Evolutionary conservation across 2,888 invertebrate species (phyloP), one percentile per base, ranked within the genome.

Genomic region (Rapana venosa): DNA sequence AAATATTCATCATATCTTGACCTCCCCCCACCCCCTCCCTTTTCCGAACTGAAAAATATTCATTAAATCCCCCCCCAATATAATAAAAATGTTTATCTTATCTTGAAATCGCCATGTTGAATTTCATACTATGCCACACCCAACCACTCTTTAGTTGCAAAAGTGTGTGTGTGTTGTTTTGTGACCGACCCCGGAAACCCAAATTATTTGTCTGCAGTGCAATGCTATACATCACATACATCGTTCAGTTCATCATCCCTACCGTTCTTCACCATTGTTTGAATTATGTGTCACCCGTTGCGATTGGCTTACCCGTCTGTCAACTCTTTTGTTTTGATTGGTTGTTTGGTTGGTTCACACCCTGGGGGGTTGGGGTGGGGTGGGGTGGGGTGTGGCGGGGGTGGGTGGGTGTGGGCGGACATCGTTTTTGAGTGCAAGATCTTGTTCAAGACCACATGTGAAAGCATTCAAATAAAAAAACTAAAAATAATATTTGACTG

Each of bases 341-440:
- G 47, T 94, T 92, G 96, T 97, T 22, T n/a, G 56, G 56, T 56
- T 85, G 85, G 58, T 26, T 58, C 79, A 79, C 79, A 35, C 79
- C 79, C 11, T 32, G 79, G 47, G 36, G 0, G 11, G 66, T 47
- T 47, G 2, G 47, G 47, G 47, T 2, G 2, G 47, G 47, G 47
- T 2, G 2, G 47, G 47, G 47, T 2, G 2, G 47, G 8, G 47
- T 2, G 47, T 47, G 47, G 47, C 8, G 47, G 47, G 47, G 47
- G 2, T 2, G 47, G 47, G 47, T 47, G 47, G 8, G 47, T 2
- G 47, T 47, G 47, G 47, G 47, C 47, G 2, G 47, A 47, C 47
- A 47, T 47, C 47, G 47, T 47, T 32, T 22, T 26, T 36, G 81
- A 83, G 81, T 83, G 81, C 47, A 83, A 47, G 81, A 36, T 58